Base-by-base conservation (phyloP, 1,140 invertebrate species). In the Globodera rostochiensis region DNA sequence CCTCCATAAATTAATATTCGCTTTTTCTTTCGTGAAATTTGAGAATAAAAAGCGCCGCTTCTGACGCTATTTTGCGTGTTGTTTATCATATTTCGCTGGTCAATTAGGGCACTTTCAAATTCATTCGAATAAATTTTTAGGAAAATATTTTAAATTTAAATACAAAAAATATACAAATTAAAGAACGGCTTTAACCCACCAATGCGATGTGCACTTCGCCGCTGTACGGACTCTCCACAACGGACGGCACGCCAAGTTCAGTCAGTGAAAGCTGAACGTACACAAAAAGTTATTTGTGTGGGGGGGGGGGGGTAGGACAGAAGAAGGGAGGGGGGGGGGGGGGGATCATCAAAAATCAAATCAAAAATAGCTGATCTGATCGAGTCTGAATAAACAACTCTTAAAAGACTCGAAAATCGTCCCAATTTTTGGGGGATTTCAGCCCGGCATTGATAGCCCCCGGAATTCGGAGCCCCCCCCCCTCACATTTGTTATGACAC, bases 181-280 rank as follows among this genome's bases (percentile, higher is more conserved):
- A 15, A 73, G 19, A 19, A 36, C 36, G 36, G 36, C 2, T 53
- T 47, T 8, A 57, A 79, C 79, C 74, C 70, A 75, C 73, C 57
- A 46, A 57, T 9, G 53, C 80, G 69, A 82, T 46, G 47, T 69
- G 73, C 47, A 69, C 70, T 73, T 83, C 82, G 19, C 82, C 82
- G 70, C 47, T 45, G 73, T 82, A 83, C 36, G 82, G 82, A 76
- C 73, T 83, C 70, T 83, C 82, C 64, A 83, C 74, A 19, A 83
- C 47, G 66, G 67, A 64, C 50, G 82, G 82, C 25, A 83, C 67
- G 25, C 82, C 82, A 46, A 83, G 67, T 46, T 83, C 82, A 47
- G 21, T 76, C 47, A 80, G 49, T n/a, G 76, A 71, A 9, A 71
- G 69, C 69, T 71, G 69, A 71, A 71, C 25, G 36, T 36, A 36